Percentiles rank a stretch among this genome's conserved stretches.
Evolutionary conservation across 2,113 vertebrate species (phyloP).

Genomic region (Gymnocephalus cernua): DNA sequence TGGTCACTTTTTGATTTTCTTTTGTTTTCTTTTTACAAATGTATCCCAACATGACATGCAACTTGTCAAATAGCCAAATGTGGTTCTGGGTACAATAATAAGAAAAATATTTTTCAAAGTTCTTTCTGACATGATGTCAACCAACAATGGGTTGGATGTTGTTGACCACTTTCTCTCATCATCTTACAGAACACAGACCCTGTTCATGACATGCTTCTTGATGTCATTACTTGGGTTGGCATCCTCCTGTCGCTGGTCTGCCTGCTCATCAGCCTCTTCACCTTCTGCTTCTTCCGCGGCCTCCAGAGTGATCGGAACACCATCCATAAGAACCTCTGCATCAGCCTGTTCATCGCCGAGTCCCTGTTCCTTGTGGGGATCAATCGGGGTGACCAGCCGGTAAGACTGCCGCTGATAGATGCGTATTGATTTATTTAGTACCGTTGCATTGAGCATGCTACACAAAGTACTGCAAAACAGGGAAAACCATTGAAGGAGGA

Average conservation of each 20-base stretch:
- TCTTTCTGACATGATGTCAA: not conserved
- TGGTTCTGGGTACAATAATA: too few relatives aligned
- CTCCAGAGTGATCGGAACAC: slow-evolving; percentile 98
- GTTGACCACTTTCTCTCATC: slow-evolving; percentile 1
- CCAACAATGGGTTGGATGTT: not conserved
- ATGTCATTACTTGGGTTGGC: slow-evolving; percentile 98
- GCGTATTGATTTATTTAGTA: not conserved
- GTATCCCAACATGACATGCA: not conserved
- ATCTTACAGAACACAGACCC: slow-evolving; percentile 88
- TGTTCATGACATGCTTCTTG: slow-evolving; percentile 94
- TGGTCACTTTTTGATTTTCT: not conserved
- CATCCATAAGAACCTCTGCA: slow-evolving; percentile 98
- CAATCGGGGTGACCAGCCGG: slow-evolving; percentile 96
- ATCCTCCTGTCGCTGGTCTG: slow-evolving; percentile 98
- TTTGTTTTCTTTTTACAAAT: not conserved
- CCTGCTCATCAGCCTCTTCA: slow-evolving; percentile 99
- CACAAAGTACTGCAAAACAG: not conserved
- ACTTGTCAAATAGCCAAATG: not conserved
- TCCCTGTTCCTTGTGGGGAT: slow-evolving; percentile 97
- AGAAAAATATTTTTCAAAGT: not conserved
- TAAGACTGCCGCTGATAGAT: slow-evolving; percentile 77
- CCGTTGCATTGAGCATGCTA: not conserved
- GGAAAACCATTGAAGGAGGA: not conserved
- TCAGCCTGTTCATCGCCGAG: slow-evolving; percentile 97
- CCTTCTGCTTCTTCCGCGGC: slow-evolving; percentile 99